A percentile compares a stretch with the other conserved stretches of the same genome.
phyloP scores from a whole-genome alignment of 1,140 invertebrate genomes.

The Eumaeus atala region DNA sequence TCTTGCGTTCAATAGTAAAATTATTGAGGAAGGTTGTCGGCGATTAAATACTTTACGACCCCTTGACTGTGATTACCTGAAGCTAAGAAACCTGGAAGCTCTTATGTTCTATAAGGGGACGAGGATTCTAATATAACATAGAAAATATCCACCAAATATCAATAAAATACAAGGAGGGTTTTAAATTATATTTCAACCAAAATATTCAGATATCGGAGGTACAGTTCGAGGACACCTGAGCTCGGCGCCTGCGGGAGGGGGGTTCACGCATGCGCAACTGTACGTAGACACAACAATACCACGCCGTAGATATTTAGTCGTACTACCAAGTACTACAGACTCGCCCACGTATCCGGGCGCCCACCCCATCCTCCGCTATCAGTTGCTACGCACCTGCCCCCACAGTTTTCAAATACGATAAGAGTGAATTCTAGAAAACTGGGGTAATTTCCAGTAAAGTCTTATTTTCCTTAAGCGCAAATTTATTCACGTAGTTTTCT shows the following conservation, averaged over 20 bases:
- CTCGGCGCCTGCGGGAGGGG: slow-evolving; percentile 28
- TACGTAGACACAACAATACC: slow-evolving; percentile 56
- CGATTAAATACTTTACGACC: too few species aligned
- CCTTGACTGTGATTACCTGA: too few species aligned
- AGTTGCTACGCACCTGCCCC: slow-evolving; percentile 40
- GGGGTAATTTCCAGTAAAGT: slow-evolving; percentile 12
- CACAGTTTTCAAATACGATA: slow-evolving; percentile 13
- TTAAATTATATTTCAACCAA: too few species aligned
- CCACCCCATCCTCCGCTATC: slow-evolving; percentile 21
- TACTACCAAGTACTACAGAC: slow-evolving; percentile 71
- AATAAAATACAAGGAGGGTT: too few species aligned
- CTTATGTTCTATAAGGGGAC: too few species aligned
- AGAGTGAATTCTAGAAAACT: slow-evolving; percentile 22
- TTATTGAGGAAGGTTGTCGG: too few species aligned
- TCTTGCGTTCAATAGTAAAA: too few species aligned
- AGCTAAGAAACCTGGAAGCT: too few species aligned
- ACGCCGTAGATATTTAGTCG: slow-evolving; percentile 41
- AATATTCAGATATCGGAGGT: slow-evolving; percentile 21
- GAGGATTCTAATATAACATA: too few species aligned
- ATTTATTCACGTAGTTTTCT: too few species aligned
- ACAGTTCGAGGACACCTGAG: slow-evolving; percentile 53
- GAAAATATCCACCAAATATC: too few species aligned
- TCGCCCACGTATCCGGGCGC: slow-evolving; percentile 58
- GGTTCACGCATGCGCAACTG: slow-evolving; percentile 49
- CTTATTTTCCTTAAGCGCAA: slow-evolving; percentile 13